Evolutionary conservation across 2,888 invertebrate species (phyloP), one percentile per base, ranked within the genome.

Genomic region (Lochmaea crataegi): DNA sequence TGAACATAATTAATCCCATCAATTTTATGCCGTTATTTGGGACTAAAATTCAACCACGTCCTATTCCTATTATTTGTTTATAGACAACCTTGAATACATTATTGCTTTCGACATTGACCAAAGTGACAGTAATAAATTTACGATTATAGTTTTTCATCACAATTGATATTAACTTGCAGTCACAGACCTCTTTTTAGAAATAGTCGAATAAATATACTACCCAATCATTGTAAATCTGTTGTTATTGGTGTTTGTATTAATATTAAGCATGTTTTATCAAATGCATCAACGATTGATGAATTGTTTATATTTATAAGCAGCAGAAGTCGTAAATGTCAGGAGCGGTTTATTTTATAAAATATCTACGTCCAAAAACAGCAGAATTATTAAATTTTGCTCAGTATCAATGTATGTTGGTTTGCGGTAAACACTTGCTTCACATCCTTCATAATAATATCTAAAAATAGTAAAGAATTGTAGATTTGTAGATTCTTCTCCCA

Each of bases 171-270:
- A 53, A 53, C 6, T 9, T 16, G 16, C 16, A 53, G 51, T 9
- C 51, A 16, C 18, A 18, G 51, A 53, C 51, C 7, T 53, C 51
- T 53, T 53, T 53, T 16, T 9, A 16, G 16, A 53, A 53, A 53
- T 53, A 53, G n/a, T 53, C 9, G 2, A 16, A 53, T 61, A 41
- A 61, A 42, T 61, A 32, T 2, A 38, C n/a, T 61, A 42, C 42
- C 38, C 26, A 38, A 61, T 61, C 16, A 61, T 41, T 38, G 61
- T 61, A 61, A 61, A 61, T 61, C 41, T 42, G 61, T 32, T 32
- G 26, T 61, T 61, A 61, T 18, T 41, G 42, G 41, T 61, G 61
- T 61, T 61, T 53, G 38, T 41, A 16, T 38, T 41, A 41, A 38
- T 41, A 16, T 38, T 41, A 41, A 38, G 11, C 3, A 4, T 42